Evolutionary conservation across 2,888 invertebrate genomes (phyloP), one percentile per base, ranked within the genome.

Genomic region (Hyposoter didymator): DNA sequence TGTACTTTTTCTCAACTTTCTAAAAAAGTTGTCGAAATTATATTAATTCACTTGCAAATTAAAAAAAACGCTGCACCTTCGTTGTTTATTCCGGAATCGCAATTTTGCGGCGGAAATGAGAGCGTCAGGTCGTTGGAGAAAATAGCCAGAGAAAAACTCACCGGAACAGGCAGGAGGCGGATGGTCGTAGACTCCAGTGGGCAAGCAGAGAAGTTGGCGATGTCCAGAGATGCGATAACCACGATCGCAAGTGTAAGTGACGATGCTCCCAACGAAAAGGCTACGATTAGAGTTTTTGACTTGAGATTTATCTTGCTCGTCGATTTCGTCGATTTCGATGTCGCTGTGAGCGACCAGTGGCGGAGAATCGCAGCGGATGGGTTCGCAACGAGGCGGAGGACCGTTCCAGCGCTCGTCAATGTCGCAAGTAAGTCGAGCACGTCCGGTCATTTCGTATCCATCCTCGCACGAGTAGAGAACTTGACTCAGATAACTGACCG

Each of bases 391-490:
- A 0, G 98, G 98, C 73, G 98, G 98, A 2, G 98, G 98, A 66
- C 98, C 98, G 91, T 98, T 98, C 98, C 98, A 98, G 75, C 98
- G 95, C 93, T 98, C 98, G 90, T 98, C 98, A 89, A 98, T 97
- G 93, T 98, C 98, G 91, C 98, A 98, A 3, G 97, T 97, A 17
- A 98, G 95, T 88, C 97, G 95, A 0, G 97, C 96, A 43, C 98
- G 95, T 28, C 98, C 97, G 66, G 96, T 96, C 96, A 98, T 97
- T 94, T 97, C 97, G 94, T 96, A 97, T 22, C 98, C 98, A 72
- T 97, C 96, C 62, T 96, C 95, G 92, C 98, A 98, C 5, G 95
- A 94, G 93, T 98, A 98, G 87, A 97, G 96, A 22, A 98, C 98
- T 92, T 97, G 96, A 69, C 98, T 98, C 55, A 98, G 95, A 91